Evolutionary conservation across 2,888 invertebrate genomes (phyloP), one percentile per base, ranked within the genome.

Genomic region (Bombyx huttoni): DNA sequence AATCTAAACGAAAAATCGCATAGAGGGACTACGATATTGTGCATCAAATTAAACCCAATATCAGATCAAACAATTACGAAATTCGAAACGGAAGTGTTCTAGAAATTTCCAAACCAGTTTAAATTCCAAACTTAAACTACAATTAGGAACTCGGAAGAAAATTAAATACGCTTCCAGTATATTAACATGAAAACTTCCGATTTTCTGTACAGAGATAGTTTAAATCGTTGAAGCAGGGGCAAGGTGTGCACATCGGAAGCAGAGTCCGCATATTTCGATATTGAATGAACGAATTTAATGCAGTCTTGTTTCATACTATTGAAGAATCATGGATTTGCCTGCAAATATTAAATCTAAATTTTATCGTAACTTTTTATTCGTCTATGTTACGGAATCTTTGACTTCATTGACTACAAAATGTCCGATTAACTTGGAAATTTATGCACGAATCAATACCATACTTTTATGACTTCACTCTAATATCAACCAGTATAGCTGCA

Each of bases 261-360:
- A 50, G 62, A 68, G 61, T 75, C 74, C 70, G 73, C 78, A 75
- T 78, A 79, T 78, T 78, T 75, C 70, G 72, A 74, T 72, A 77
- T 76, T 73, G 75, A 65, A 68, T 64, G 68, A 64, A 67, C 60
- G 73, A 72, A 62, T 78, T 76, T 69, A 74, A 76, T 76, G 73
- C 70, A 70, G 68, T 71, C 70, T 66, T 70, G 69, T 70, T 69
- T 70, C 64, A 63, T 63, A 40, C 40, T 40, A 40, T 40, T 7
- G 12, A 40, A 40, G 9, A 1, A 7, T 10, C 40, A 3, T 12
- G 40, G 8, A 12, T 1, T 40, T 12, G 40, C 12, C 40, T 40
- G 40, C 1, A 10, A 40, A 10, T 40, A 10, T 10, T 10, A 8
- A 10, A 10, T 40, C 2, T 40, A 1, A 40, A 1, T 10, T 10